These are phyloP conservation scores for Monomorium pharaonis DNA, from an alignment of 1,140 invertebrate species.

Conservation along the genomic window DNA sequence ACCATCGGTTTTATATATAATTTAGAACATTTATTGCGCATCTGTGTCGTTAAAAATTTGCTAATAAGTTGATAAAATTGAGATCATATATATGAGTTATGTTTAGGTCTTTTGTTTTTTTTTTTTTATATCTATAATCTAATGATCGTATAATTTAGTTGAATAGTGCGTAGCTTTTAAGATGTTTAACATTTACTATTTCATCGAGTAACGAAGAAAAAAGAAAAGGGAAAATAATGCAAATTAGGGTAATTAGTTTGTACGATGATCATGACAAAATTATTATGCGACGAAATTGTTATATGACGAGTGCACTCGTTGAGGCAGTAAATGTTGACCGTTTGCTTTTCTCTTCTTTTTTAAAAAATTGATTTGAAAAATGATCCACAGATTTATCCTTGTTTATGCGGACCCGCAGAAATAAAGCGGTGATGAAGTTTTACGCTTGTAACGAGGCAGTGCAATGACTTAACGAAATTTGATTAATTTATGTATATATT, in stretches of 20 bases:
- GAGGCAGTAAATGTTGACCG: background rate
- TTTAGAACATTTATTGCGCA: constrained; percentile 54
- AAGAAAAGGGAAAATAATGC: background rate
- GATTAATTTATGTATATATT: constrained; percentile 61
- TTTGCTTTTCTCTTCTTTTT: constrained; percentile 16
- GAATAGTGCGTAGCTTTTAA: constrained; percentile 70
- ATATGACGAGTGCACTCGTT: background rate
- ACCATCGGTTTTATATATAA: constrained; percentile 39
- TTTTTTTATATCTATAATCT: constrained; percentile 73
- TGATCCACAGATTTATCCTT: constrained; percentile 22
- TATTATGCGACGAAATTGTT: background rate
- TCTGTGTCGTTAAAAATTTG: constrained; percentile 24
- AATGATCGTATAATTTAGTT: constrained; percentile 78
- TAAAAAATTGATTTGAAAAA: background rate
- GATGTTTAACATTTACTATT: constrained; percentile 23
- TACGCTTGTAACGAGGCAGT: constrained; percentile 36
- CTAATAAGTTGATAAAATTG: constrained; percentile 26
- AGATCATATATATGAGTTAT: constrained; percentile 58
- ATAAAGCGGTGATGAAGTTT: background rate
- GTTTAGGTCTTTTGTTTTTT: constrained; percentile 55
- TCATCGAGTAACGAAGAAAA: background rate
- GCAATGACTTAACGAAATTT: constrained; percentile 57
- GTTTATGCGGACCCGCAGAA: background rate
- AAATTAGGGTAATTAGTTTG: constrained; percentile 61
- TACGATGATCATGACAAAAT: constrained; percentile 60